These are phyloP conservation scores for Oligia fasciuncula DNA, from an alignment of 2,888 invertebrate genomes.

Conservation along the genomic window DNA sequence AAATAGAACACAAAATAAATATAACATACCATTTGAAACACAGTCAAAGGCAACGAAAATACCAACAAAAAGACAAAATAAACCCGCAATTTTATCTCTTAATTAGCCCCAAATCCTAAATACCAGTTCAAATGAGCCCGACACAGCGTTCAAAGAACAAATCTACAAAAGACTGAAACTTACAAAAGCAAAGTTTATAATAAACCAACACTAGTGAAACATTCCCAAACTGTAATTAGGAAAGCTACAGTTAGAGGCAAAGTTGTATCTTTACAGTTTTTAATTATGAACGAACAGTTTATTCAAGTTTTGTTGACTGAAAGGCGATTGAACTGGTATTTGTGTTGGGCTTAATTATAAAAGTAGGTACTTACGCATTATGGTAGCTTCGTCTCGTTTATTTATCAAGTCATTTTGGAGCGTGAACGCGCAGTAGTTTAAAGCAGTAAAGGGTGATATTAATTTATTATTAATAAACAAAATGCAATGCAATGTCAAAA, in stretches of 20 bases:
- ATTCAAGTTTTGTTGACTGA: slow-evolving; percentile 8
- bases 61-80: not conserved
- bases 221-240: slow-evolving; percentile 49
- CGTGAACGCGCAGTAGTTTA: not conserved
- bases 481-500: not conserved
- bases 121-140: slow-evolving; percentile 17
- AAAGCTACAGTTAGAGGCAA: slow-evolving; percentile 12
- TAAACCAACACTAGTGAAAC: slow-evolving; percentile 35
- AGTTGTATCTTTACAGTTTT: slow-evolving; percentile 41
- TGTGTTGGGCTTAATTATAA: slow-evolving; percentile 1
- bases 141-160: slow-evolving; percentile 29
- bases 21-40: not conserved
- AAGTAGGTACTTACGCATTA: not conserved
- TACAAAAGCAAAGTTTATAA: slow-evolving; percentile 44
- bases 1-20: not conserved
- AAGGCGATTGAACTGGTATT: not conserved
- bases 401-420: not conserved
- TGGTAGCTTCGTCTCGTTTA: not conserved
- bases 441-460: not conserved
- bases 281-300: slow-evolving; percentile 38
- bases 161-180: slow-evolving; percentile 30
- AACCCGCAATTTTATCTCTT: slow-evolving; percentile 13
- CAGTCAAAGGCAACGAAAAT: not conserved
- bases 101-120: slow-evolving; percentile 43
- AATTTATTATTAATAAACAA: not conserved